These are phyloP conservation scores for Apus apus DNA, from an alignment of 2,113 vertebrate genomes.

Conservation along the genomic window DNA sequence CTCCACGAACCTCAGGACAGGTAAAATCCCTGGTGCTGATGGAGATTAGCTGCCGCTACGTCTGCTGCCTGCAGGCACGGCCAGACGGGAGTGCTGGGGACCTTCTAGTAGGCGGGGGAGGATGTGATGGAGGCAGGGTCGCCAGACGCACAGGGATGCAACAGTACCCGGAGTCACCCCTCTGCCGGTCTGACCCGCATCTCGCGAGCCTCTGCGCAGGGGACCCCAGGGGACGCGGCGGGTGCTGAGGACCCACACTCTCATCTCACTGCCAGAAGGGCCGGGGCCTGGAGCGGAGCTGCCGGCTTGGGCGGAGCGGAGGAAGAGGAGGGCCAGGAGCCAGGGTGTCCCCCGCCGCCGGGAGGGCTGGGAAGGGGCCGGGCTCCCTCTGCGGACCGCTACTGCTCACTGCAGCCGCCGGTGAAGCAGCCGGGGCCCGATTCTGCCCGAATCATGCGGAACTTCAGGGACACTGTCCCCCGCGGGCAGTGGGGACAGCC, in stretches of 20 bases:
- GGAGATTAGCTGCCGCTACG: fast-evolving
- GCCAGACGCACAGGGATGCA: fast-evolving
- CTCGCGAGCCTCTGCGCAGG: not conserved
- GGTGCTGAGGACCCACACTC: not conserved
- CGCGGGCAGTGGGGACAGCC: not conserved
- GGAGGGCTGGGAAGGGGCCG: not conserved
- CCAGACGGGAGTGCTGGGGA: not conserved
- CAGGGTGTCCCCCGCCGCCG: fast-evolving
- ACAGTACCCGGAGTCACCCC: not conserved
- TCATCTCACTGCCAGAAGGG: not conserved
- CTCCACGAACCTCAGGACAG: fast-evolving
- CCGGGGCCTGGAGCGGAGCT: not conserved
- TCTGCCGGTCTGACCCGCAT: not conserved
- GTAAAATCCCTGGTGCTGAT: not conserved
- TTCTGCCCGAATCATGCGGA: not conserved
- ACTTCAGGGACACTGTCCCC: not conserved
- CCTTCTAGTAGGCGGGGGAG: fast-evolving
- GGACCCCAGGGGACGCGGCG: fast-evolving
- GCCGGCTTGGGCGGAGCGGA: not conserved
- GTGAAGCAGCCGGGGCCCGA: not conserved
- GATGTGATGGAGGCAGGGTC: not conserved
- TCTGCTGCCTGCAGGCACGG: not conserved
- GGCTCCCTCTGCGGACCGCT: constrained; percentile 43
- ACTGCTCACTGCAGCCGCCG: constrained; percentile 15
- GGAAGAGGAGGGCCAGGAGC: not conserved